Evolutionary conservation across 2,797 vertebrate genomes (phyloP).

Genomic region (Pelochelys cantorii): DNA sequence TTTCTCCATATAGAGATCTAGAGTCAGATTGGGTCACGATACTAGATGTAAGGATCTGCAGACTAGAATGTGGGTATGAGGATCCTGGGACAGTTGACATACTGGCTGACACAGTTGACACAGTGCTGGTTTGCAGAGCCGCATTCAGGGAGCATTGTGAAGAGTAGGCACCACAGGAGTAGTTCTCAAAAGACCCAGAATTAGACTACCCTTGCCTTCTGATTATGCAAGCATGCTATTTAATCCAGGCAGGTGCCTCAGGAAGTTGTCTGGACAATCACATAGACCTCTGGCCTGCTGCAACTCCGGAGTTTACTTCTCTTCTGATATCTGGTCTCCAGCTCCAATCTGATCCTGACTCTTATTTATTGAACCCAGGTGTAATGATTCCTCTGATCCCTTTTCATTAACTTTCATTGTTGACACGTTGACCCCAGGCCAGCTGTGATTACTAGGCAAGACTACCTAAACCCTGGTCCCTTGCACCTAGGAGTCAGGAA

Average conservation of each 20-base stretch:
- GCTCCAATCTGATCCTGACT: not conserved
- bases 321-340: not conserved
- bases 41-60: not conserved
- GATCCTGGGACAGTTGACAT: not conserved
- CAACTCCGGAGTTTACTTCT: not conserved
- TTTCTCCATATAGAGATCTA: not conserved
- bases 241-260: not conserved
- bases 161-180: not conserved
- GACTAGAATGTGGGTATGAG: not conserved
- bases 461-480: not conserved
- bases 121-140: not conserved
- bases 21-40: not conserved
- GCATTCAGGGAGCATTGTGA: not conserved
- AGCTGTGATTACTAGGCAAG: not conserved
- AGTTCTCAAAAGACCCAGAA: not conserved
- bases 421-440: not conserved
- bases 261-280: not conserved
- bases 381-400: not conserved
- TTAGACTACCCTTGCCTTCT: not conserved
- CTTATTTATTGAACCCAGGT: not conserved
- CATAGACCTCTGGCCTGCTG: not conserved
- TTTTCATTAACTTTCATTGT: not conserved
- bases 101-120: no score
- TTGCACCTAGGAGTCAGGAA: not conserved
- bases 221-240: not conserved